A percentile compares a stretch with the other conserved stretches of the same genome.
Evolutionary conservation across 2,113 vertebrate species (phyloP).

Genomic region (Thinocorus orbignyianus): DNA sequence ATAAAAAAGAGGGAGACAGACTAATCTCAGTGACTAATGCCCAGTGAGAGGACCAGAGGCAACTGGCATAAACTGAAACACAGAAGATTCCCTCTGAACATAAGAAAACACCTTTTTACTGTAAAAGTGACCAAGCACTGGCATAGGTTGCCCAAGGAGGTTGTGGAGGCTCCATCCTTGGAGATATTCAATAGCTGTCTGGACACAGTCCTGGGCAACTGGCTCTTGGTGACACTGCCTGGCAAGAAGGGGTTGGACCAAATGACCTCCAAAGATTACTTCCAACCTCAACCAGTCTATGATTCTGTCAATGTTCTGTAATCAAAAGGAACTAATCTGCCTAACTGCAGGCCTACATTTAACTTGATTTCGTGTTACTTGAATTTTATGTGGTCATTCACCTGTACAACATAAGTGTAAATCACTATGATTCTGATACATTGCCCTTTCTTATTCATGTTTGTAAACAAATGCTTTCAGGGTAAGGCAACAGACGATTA

Average conservation of each 20-base stretch:
- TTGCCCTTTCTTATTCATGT: neutral
- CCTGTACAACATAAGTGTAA: neutral
- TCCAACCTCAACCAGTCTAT: neutral
- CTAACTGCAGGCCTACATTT: neutral
- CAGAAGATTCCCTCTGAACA: neutral
- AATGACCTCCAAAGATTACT: neutral
- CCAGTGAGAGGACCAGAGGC: neutral
- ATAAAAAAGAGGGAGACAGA: neutral
- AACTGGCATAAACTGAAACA: neutral
- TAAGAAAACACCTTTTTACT: neutral
- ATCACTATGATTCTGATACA: neutral
- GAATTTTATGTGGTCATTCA: neutral
- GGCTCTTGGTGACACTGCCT: neutral
- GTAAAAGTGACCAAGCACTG: neutral
- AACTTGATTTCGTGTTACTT: neutral
- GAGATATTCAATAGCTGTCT: neutral
- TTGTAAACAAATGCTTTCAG: neutral
- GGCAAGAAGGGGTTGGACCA: neutral
- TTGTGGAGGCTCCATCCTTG: neutral
- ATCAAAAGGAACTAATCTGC: neutral
- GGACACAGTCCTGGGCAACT: rapidly evolving
- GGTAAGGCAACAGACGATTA: neutral
- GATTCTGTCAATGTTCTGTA: neutral
- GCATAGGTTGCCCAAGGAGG: neutral
- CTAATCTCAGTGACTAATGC: neutral